Base-by-base conservation (phyloP, 2,797 vertebrate species). In the Halcyon smyrnensis region DNA sequence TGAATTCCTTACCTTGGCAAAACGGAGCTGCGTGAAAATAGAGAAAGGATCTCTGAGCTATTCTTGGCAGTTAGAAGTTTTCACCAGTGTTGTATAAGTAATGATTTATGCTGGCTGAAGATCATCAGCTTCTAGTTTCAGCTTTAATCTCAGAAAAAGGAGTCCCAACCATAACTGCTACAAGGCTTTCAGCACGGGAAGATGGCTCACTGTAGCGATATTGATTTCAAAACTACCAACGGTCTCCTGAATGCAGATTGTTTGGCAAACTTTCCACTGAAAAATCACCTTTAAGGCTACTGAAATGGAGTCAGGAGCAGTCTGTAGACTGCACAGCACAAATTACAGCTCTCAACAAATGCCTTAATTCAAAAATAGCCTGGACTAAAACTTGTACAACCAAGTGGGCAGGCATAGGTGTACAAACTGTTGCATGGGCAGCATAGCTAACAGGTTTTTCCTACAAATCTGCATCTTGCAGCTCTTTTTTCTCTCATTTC, bases 41-140 rank as follows among this genome's bases (percentile, higher is more conserved):
- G 78, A 65, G 84, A 89, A 67, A 83, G 68, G 63, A 71, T 89
- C 68, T 96, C 62, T 62, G 39, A 68, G 57, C 57, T 80, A 21
- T 75, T 93, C 68, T 91, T 53, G 27, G 62, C 81, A 46, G 71
- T 85, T 78, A 68, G 93, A 84, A 63, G 16, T 80, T 80, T 87
- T 82, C 28, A 12, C 23, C 12, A 6, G 20, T 57, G 32, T 60
- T 77, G 15, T 68, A 7, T 8, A 63, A 43, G 23, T 71, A 78
- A 83, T 75, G 68, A 87, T 89, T 94, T 93, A 83, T 59, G 45
- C 57, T 91, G 32, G 64, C 12, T 67, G 69, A 90, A 93, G 68
- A 92, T 78, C 65, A 92, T 68, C 71, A 90, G 11, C 48, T 84
- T 64, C 28, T 27, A 37, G 39, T 85, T 90, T 92, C 41, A 62